These are phyloP conservation scores for Heliocidaris erythrogramma DNA, from an alignment of 35 echinoderm and acorn worm species.

Conservation along the genomic window DNA sequence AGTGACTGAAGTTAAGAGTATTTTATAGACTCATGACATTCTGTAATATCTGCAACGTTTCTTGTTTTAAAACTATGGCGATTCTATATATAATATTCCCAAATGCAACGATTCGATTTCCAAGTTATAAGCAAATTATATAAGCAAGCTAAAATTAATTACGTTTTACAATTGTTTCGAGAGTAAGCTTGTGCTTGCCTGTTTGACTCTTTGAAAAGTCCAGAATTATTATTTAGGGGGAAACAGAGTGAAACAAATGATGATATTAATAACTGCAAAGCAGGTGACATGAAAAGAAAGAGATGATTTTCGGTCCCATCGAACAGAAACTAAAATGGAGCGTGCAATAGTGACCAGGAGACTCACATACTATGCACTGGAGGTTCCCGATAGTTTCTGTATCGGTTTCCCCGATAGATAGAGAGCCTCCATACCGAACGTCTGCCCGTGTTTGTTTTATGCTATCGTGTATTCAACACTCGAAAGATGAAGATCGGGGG, in stretches of 20 bases:
- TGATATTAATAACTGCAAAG: background rate
- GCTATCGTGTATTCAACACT: background rate
- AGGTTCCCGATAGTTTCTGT: background rate
- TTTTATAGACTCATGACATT: no score
- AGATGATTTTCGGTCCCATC: background rate
- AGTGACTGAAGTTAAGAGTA: no score
- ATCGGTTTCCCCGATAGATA: background rate
- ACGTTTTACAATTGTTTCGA: no score
- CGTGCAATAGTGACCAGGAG: background rate
- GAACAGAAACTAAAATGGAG: background rate
- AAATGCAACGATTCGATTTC: no score
- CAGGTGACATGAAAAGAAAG: background rate
- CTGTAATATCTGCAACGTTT: no score
- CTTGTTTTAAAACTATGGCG: no score
- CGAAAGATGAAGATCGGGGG: background rate
- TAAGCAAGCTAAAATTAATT: no score
- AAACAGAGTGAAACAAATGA: background rate
- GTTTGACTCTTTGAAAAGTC: no score
- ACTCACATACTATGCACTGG: background rate
- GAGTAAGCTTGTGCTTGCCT: no score
- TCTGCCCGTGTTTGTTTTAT: conserved; percentile 3
- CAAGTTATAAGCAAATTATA: no score
- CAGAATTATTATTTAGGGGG: no score
- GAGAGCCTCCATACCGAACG: background rate
- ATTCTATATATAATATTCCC: no score